Conservation (phyloP, 1,140 invertebrate species). For the Wasmannia auropunctata region DNA sequence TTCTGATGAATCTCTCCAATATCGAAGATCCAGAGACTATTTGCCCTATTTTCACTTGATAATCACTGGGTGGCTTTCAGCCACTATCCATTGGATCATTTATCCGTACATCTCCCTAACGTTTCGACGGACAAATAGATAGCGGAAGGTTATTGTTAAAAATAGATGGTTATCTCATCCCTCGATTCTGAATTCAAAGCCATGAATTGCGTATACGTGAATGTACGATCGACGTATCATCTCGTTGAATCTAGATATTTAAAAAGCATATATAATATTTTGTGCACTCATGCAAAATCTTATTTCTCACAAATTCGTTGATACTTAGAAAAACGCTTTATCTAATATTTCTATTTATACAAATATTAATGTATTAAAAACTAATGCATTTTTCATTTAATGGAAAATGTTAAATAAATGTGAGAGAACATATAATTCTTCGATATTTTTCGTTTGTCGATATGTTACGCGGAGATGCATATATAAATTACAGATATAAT, state of each 20-base stretch:
- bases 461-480: neutral
- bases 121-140: neutral
- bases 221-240: neutral
- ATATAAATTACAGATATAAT: neutral
- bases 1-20: slow-evolving; percentile 38
- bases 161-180: neutral
- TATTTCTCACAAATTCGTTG: neutral
- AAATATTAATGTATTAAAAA: neutral
- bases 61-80: neutral
- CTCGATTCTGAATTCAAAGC: neutral
- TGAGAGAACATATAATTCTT: neutral
- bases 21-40: neutral
- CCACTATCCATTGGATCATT: neutral
- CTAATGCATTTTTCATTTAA: neutral
- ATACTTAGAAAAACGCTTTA: neutral
- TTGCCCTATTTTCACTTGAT: slow-evolving; percentile 10
- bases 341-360: neutral
- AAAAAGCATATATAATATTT: slow-evolving; percentile 7
- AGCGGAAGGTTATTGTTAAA: neutral
- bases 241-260: neutral
- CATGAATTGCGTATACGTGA: neutral
- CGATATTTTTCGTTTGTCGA: neutral
- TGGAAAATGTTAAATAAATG: neutral
- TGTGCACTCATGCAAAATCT: neutral
- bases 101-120: neutral